Percentiles rank a stretch among this genome's conserved stretches.
Conservation (phyloP, 2,888 invertebrate species). For the Plagodis pulveraria region DNA sequence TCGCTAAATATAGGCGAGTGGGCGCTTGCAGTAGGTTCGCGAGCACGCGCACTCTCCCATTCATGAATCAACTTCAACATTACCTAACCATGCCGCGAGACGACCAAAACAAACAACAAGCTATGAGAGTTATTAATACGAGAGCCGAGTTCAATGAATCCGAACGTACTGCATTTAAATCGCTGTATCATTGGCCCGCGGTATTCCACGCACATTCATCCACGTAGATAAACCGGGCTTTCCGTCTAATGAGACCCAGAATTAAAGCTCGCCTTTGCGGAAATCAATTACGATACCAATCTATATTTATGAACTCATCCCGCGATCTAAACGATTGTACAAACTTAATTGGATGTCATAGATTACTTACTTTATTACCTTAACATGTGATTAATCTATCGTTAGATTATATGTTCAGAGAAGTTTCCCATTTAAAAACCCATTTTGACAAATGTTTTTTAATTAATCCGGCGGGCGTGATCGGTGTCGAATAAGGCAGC, state of each 20-base stretch:
- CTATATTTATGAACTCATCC: conserved; percentile 55
- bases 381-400: conserved; percentile 64
- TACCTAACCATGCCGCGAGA: conserved; percentile 74
- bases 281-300: conserved; percentile 63
- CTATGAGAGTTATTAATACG: conserved; percentile 81
- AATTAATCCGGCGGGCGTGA: conserved; percentile 76
- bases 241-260: conserved; percentile 51
- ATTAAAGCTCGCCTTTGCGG: conserved; percentile 54
- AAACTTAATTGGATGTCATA: conserved; percentile 67
- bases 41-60: conserved; percentile 68
- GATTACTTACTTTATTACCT: conserved; percentile 65
- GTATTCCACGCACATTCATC: conserved; percentile 55
- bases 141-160: conserved; percentile 81
- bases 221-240: conserved; percentile 50
- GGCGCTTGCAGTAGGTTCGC: conserved; percentile 60
- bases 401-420: conserved; percentile 56
- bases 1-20: conserved; percentile 76
- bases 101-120: conserved; percentile 76
- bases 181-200: conserved; percentile 57
- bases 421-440: conserved; percentile 63
- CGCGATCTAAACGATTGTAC: conserved; percentile 58
- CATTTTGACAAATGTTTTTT: conserved; percentile 75
- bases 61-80: conserved; percentile 84
- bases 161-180: conserved; percentile 66
- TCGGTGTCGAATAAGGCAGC: conserved; percentile 63